Evolutionary conservation across 2,888 invertebrate species (phyloP).

Genomic region (Macrosoma leucophasiata): DNA sequence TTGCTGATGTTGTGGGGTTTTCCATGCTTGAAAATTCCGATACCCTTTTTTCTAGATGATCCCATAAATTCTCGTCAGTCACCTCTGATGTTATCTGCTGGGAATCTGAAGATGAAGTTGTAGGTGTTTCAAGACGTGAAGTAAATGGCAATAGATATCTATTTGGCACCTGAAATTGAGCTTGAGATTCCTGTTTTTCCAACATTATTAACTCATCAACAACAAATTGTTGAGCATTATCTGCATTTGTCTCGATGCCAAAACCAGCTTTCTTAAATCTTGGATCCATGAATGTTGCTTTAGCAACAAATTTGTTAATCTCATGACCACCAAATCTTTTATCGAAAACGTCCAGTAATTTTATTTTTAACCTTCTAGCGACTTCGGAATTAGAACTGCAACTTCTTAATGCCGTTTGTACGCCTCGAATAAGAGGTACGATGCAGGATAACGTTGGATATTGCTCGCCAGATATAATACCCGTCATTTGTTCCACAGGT

Average conservation of each 20-base stretch:
- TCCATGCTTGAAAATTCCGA: not conserved
- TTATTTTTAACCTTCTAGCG: conserved; percentile 12
- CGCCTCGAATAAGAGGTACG: too few species aligned
- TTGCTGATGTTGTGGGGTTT: not conserved
- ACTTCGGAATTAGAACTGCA: too few species aligned
- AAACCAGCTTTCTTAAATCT: conserved; percentile 20
- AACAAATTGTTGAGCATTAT: conserved; percentile 15
- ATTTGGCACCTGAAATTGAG: conserved; percentile 20
- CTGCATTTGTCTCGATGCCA: conserved; percentile 16
- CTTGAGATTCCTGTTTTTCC: conserved; percentile 11
- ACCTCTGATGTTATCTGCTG: conserved; percentile 12
- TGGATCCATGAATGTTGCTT: conserved; percentile 18
- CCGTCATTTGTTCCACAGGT: conserved; percentile 21
- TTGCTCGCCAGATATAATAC: conserved; percentile 19
- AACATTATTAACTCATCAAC: conserved; percentile 9
- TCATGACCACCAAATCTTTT: conserved; percentile 10
- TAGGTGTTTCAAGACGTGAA: conserved; percentile 18
- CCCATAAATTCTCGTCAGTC: conserved; percentile 10
- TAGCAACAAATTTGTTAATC: conserved; percentile 12
- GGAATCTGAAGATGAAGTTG: conserved; percentile 17
- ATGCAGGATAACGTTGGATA: conserved; percentile 19
- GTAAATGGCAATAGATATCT: conserved; percentile 16
- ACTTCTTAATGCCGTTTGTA: too few species aligned
- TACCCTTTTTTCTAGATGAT: not conserved
- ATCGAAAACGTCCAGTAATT: conserved; percentile 13